phyloP scores from a whole-genome alignment of 2,113 vertebrate genomes.

The Phocoena sinus region DNA sequence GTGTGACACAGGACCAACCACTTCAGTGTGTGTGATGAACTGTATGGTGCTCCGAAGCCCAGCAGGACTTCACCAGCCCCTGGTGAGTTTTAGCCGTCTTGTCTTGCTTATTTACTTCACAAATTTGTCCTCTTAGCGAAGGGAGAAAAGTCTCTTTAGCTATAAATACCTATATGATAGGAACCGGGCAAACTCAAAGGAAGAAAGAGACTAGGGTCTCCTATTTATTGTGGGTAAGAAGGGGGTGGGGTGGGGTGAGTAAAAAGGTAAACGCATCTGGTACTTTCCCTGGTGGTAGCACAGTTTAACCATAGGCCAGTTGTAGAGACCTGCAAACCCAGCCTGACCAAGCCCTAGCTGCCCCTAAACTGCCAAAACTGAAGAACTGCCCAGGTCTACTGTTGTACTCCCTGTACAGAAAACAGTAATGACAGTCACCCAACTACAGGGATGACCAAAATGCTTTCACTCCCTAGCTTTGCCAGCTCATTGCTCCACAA shows the following conservation, averaged over 20 bases:
- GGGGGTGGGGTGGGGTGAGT: too few species aligned
- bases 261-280: neutral
- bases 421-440: neutral
- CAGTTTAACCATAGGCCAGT: neutral
- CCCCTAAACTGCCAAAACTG: neutral
- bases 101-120: slow-evolving; percentile 31
- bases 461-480: neutral
- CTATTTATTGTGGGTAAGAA: neutral
- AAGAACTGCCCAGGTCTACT: neutral
- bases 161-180: neutral
- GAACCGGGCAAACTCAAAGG: neutral
- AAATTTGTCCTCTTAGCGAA: neutral
- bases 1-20: neutral
- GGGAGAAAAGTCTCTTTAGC: neutral
- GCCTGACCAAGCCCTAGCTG: neutral
- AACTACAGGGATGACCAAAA: neutral
- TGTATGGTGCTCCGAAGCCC: neutral
- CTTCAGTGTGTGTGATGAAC: neutral
- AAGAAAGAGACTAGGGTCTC: neutral
- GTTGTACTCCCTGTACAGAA: neutral
- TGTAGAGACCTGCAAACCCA: neutral
- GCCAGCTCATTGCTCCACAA: neutral
- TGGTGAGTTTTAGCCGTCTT: slow-evolving; percentile 1
- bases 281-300: neutral
- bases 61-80: neutral